Percentiles rank a stretch among this genome's conserved stretches.
Conservation (phyloP, 35 echinoderm and acorn worm species). For the Eucidaris tribuloides region DNA sequence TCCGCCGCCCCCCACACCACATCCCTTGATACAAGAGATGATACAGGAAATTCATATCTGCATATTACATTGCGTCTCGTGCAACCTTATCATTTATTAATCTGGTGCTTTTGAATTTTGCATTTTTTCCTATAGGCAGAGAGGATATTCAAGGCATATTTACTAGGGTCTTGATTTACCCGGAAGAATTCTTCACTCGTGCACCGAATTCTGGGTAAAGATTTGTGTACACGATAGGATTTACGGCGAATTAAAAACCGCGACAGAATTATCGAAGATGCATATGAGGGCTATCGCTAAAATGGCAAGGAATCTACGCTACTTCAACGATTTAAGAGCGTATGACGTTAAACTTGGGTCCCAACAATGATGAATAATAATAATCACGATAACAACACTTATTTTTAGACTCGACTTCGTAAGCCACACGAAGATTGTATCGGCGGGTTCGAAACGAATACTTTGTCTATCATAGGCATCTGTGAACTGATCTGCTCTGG, state of each 20-base stretch:
- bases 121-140: no score
- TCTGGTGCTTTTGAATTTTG: no score
- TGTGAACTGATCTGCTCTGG: neutral
- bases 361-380: constrained; percentile 65
- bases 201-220: constrained; percentile 67
- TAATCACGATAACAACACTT: constrained; percentile 46
- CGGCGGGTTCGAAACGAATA: neutral
- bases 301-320: constrained; percentile 29
- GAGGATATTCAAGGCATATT: no score
- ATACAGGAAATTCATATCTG: no score
- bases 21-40: no score
- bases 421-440: neutral
- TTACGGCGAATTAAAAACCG: constrained; percentile 80
- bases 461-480: neutral
- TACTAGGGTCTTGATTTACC: no score
- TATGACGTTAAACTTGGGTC: constrained; percentile 14
- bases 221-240: constrained; percentile 84
- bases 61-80: no score
- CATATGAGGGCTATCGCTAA: constrained; percentile 34
- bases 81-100: no score
- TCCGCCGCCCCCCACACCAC: no score
- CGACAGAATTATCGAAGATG: constrained; percentile 53
- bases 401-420: constrained; percentile 13
- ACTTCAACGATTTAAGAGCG: constrained; percentile 57
- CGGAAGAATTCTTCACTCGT: constrained; percentile 11